Conservation (phyloP, 2,113 vertebrate genomes). For the Petrocephalus microphthalmus region DNA sequence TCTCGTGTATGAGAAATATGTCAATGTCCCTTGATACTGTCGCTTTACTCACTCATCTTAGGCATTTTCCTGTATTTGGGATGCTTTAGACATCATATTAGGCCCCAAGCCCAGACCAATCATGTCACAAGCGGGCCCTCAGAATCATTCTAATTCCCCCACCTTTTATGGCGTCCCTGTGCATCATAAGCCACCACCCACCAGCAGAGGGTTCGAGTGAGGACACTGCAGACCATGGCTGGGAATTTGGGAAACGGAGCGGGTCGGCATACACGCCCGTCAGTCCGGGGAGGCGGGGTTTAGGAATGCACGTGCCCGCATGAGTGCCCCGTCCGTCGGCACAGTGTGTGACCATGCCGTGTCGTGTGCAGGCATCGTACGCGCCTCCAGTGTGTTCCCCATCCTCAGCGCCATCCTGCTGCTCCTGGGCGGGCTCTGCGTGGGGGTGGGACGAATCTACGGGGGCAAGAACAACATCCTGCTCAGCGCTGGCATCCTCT, state of each 20-base stretch:
- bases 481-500: slow-evolving; percentile 91
- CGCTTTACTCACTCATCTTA: background rate
- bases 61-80: background rate
- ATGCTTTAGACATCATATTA: background rate
- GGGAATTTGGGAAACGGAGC: background rate
- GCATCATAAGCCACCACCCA: background rate
- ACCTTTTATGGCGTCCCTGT: background rate
- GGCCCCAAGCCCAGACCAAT: background rate
- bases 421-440: slow-evolving; percentile 84
- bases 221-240: background rate
- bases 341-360: background rate
- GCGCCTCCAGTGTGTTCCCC: slow-evolving; percentile 94
- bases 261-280: background rate
- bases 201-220: background rate
- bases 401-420: slow-evolving; percentile 88
- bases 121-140: background rate
- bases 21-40: background rate
- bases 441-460: slow-evolving; percentile 83
- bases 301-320: background rate
- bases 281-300: background rate
- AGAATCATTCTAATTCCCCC: background rate
- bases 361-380: slow-evolving; percentile 75
- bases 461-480: slow-evolving; percentile 89
- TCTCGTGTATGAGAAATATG: background rate
- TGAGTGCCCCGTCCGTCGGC: background rate